These are phyloP conservation scores for Contarinia nasturtii DNA, from an alignment of 1,140 invertebrate genomes.

Conservation along the genomic window DNA sequence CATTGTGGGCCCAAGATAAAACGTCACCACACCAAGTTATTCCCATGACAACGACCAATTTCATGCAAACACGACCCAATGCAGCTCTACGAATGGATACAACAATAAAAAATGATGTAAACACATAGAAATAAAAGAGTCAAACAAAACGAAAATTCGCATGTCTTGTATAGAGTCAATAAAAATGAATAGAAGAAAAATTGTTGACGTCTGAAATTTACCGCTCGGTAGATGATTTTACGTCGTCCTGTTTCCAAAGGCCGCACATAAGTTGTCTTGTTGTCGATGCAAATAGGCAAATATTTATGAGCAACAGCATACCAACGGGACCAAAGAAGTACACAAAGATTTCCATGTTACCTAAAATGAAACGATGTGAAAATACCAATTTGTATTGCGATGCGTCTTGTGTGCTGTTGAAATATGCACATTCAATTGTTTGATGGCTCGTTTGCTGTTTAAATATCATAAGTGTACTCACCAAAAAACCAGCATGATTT, in stretches of 20 bases:
- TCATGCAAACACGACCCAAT: constrained; percentile 57
- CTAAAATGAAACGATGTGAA: constrained; percentile 20
- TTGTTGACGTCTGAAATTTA: constrained; percentile 18
- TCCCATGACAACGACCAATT: constrained; percentile 70
- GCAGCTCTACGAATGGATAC: constrained; percentile 42
- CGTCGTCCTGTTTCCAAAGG: constrained; percentile 67
- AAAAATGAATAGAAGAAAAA: constrained; percentile 1
- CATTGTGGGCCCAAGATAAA: constrained; percentile 33
- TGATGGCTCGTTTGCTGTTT: not conserved
- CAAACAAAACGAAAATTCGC: constrained; percentile 4
- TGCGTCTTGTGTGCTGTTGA: not conserved
- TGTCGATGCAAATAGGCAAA: constrained; percentile 57
- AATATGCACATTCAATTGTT: not conserved
- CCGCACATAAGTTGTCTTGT: constrained; percentile 69
- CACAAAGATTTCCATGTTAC: constrained; percentile 52
- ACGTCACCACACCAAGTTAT: constrained; percentile 70
- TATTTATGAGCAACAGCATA: constrained; percentile 50
- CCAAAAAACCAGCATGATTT: constrained; percentile 64
- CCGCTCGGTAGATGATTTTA: constrained; percentile 70
- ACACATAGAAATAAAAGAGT: not conserved
- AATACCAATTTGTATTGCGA: not conserved
- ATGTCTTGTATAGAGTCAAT: not conserved
- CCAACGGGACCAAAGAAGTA: constrained; percentile 71
- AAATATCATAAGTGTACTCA: constrained; percentile 17
- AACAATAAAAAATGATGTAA: constrained; percentile 4